A percentile compares a stretch with the other conserved stretches of the same genome.
These are phyloP conservation scores for Vidua macroura DNA, from an alignment of 2,113 vertebrate species.

Conservation along the genomic window DNA sequence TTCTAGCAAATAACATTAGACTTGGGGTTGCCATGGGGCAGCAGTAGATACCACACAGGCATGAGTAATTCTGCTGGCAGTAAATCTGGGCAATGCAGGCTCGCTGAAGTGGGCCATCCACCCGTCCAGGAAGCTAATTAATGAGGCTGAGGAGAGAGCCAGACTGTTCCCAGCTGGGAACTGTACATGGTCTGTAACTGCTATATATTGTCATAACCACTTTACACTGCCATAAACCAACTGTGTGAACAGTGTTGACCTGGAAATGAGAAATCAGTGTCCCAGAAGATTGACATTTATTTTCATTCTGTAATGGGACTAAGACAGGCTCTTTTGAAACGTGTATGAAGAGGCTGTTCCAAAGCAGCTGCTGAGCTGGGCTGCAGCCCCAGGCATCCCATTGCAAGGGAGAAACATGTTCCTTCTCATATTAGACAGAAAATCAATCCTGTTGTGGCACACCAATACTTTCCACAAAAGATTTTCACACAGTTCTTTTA, in stretches of 20 bases:
- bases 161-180: constrained; percentile 40
- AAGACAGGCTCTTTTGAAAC: background rate
- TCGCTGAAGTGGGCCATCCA: background rate
- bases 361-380: background rate
- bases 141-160: constrained; percentile 10
- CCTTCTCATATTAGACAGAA: background rate
- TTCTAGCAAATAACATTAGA: background rate
- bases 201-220: constrained; percentile 31
- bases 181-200: background rate
- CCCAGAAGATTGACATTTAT: constrained; percentile 45
- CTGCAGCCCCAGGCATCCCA: background rate
- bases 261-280: constrained; percentile 30
- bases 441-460: background rate
- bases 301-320: constrained; percentile 10
- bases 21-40: background rate
- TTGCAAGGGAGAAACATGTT: background rate
- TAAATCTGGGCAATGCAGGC: background rate
- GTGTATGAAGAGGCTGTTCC: background rate
- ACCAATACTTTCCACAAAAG: background rate
- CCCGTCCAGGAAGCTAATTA: background rate
- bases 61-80: background rate
- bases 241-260: constrained; percentile 4
- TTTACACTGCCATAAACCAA: constrained; percentile 21
- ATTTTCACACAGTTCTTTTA: background rate
- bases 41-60: background rate